Conservation (phyloP, 1,140 invertebrate species). For the Bombus superbus region DNA sequence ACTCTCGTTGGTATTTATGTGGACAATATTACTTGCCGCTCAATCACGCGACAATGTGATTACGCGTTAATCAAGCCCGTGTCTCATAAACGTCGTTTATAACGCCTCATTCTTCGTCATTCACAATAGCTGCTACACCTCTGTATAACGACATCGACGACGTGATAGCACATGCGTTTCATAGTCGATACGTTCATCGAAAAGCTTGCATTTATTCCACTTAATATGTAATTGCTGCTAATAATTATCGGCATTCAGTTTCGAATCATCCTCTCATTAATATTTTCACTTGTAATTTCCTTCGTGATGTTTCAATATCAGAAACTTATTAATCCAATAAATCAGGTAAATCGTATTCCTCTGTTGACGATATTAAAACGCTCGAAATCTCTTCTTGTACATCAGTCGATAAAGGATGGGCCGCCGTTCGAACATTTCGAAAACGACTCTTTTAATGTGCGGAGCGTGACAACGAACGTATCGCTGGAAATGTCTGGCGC, state of each 20-base stretch:
- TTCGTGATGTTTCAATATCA: neutral
- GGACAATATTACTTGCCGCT: neutral
- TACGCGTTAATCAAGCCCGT: conserved; percentile 29
- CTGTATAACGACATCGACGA: conserved; percentile 15
- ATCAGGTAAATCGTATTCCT: neutral
- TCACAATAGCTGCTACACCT: neutral
- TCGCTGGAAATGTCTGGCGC: conserved; percentile 13
- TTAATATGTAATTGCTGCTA: neutral
- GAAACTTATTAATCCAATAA: neutral
- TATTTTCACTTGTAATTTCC: neutral
- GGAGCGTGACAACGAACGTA: neutral
- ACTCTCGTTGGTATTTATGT: neutral
- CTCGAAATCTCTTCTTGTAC: too few species aligned
- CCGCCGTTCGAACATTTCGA: neutral
- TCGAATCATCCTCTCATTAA: neutral
- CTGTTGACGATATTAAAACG: neutral
- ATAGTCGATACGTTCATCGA: neutral
- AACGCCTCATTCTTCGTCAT: conserved; percentile 27
- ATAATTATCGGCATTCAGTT: neutral
- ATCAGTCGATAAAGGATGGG: neutral
- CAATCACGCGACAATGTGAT: conserved; percentile 8
- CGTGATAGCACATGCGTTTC: neutral
- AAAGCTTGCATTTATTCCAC: neutral
- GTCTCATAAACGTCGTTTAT: conserved; percentile 37
- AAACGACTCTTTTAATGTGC: conserved; percentile 11